phyloP scores from a whole-genome alignment of 2,888 invertebrate species.

The Ennomos quercinarius region DNA sequence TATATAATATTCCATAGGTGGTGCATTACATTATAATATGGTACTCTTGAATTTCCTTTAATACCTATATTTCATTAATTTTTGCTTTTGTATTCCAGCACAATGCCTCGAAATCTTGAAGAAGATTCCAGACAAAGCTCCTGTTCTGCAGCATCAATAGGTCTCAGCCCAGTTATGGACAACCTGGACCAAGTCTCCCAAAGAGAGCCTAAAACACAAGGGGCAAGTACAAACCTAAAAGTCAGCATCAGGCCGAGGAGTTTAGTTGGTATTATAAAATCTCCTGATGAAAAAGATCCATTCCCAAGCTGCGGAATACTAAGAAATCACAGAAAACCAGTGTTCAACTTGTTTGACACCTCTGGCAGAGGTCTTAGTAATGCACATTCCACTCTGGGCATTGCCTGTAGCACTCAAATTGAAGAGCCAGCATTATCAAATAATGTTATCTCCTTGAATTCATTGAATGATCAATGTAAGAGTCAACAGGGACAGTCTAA shows the following conservation, averaged over 20 bases:
- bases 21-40: not conserved
- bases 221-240: slow-evolving; percentile 79
- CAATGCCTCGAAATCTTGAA: slow-evolving; percentile 73
- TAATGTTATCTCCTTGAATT: slow-evolving; percentile 68
- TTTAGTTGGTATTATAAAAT: slow-evolving; percentile 65
- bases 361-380: slow-evolving; percentile 71
- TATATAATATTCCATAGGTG: too few species aligned
- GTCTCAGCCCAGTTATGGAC: slow-evolving; percentile 69
- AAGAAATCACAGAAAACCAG: slow-evolving; percentile 63
- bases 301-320: slow-evolving; percentile 72
- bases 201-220: slow-evolving; percentile 59
- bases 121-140: slow-evolving; percentile 82
- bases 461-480: slow-evolving; percentile 50
- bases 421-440: slow-evolving; percentile 62
- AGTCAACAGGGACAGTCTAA: slow-evolving; percentile 42
- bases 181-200: slow-evolving; percentile 48
- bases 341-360: slow-evolving; percentile 70
- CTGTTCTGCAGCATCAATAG: slow-evolving; percentile 76
- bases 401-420: slow-evolving; percentile 77
- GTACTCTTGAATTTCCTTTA: not conserved
- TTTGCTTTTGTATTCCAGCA: slow-evolving; percentile 16
- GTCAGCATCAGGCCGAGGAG: slow-evolving; percentile 74
- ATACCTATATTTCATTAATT: not conserved
- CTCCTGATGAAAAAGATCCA: slow-evolving; percentile 82
- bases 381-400: slow-evolving; percentile 78